A percentile compares a stretch with the other conserved stretches of the same genome.
phyloP scores from a whole-genome alignment of 2,888 invertebrate genomes.

The Chymomyza fuscimana region DNA sequence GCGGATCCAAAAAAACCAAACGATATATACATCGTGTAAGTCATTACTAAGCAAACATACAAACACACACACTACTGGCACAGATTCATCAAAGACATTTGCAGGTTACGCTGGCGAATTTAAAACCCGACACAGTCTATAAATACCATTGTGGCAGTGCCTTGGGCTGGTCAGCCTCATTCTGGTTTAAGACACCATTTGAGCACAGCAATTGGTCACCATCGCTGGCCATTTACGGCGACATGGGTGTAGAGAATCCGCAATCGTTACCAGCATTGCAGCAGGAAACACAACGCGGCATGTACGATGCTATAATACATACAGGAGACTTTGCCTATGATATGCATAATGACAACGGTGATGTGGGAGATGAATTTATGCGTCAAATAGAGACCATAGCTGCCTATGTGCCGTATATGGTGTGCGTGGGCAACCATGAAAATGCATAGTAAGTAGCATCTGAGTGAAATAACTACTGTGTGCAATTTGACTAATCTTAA shows the following conservation, averaged over 20 bases:
- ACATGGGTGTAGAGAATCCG: constrained; percentile 96
- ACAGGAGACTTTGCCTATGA: constrained; percentile 98
- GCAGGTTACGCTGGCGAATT: constrained; percentile 81
- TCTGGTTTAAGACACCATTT: constrained; percentile 87
- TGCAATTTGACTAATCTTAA: background rate
- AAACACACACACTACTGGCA: background rate
- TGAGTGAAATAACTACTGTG: background rate
- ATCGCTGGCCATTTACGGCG: constrained; percentile 92
- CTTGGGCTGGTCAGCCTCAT: constrained; percentile 90
- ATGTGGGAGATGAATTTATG: constrained; percentile 96
- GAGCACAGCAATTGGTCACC: constrained; percentile 87
- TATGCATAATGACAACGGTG: constrained; percentile 90
- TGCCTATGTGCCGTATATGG: constrained; percentile 94
- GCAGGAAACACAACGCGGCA: constrained; percentile 88
- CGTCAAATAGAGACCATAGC: constrained; percentile 93
- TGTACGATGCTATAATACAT: constrained; percentile 93
- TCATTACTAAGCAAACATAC: constrained; percentile 5
- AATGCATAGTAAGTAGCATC: constrained; percentile 85
- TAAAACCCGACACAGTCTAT: constrained; percentile 84
- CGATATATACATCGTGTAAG: constrained; percentile 90
- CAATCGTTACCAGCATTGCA: constrained; percentile 90
- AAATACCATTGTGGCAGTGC: constrained; percentile 90
- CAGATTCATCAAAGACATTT: background rate
- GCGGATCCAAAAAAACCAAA: constrained; percentile 83
- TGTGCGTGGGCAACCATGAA: constrained; percentile 96